phyloP scores from a whole-genome alignment of 92 coral and sea anemone genomes.

The Parazoanthus swiftii region DNA sequence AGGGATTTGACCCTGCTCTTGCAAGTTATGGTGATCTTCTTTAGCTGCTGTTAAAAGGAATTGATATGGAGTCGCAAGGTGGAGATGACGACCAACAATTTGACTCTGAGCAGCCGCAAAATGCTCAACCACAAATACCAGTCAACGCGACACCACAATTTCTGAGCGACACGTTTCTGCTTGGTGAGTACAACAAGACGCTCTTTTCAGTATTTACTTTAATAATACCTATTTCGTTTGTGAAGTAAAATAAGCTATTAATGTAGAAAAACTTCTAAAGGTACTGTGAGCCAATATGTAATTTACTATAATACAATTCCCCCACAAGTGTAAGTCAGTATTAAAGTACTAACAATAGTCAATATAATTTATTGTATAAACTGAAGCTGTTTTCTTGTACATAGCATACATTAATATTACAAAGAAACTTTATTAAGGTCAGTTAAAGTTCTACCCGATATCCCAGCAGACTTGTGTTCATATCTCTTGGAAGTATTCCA shows the following conservation, averaged over 20 bases:
- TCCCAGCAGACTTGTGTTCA: too few species aligned
- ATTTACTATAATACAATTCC: too few species aligned
- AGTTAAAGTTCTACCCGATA: too few species aligned
- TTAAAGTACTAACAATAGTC: too few species aligned
- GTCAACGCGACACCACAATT: conserved; percentile 20
- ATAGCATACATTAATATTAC: too few species aligned
- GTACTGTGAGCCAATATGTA: not conserved
- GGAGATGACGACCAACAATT: conserved; percentile 3
- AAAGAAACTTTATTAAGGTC: too few species aligned
- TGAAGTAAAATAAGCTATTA: not conserved
- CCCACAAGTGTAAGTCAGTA: too few species aligned
- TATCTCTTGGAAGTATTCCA: too few species aligned
- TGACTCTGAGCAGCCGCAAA: conserved; percentile 1
- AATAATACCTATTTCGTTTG: not conserved
- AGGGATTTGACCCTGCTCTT: not conserved
- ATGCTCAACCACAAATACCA: not conserved
- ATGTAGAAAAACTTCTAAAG: not conserved
- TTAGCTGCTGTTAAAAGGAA: not conserved
- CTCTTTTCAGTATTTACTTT: not conserved
- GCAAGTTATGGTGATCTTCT: not conserved
- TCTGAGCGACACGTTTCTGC: conserved; percentile 19
- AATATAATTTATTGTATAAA: too few species aligned
- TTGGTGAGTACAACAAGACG: not conserved
- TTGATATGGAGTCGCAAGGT: conserved; percentile 6
- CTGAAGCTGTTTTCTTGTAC: too few species aligned